A percentile compares a stretch with the other conserved stretches of the same genome.
These are phyloP conservation scores for Dicycla oo DNA, from an alignment of 2,888 invertebrate species.

Conservation along the genomic window DNA sequence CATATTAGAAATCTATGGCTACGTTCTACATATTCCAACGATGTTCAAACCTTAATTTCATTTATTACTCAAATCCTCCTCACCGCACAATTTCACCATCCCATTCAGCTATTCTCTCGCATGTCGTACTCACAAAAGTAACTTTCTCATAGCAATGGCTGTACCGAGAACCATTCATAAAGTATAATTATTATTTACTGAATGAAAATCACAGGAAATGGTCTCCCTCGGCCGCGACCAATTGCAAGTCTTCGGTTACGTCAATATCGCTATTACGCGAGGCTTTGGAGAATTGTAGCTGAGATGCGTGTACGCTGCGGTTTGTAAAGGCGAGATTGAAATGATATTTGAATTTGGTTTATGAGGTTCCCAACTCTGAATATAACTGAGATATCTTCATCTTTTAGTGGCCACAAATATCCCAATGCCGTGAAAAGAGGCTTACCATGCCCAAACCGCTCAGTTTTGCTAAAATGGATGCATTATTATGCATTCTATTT, in stretches of 20 bases:
- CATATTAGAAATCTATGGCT: neutral
- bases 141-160: constrained; percentile 72
- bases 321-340: constrained; percentile 31
- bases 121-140: constrained; percentile 58
- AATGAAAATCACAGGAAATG: constrained; percentile 78
- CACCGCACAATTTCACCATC: constrained; percentile 27
- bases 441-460: no score
- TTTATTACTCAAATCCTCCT: constrained; percentile 2
- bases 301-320: constrained; percentile 47
- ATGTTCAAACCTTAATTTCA: neutral
- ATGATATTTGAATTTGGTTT: neutral
- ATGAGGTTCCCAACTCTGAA: neutral
- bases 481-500: no score
- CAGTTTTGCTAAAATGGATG: no score
- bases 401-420: neutral
- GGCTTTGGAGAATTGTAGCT: constrained; percentile 47
- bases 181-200: constrained; percentile 75
- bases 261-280: constrained; percentile 63
- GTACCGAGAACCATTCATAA: constrained; percentile 70
- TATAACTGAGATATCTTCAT: neutral
- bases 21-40: neutral
- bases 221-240: constrained; percentile 68
- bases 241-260: constrained; percentile 74
- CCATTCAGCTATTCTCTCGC: constrained; percentile 36
- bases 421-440: neutral